phyloP scores from a whole-genome alignment of 2,888 invertebrate species.

The Thyatira batis region DNA sequence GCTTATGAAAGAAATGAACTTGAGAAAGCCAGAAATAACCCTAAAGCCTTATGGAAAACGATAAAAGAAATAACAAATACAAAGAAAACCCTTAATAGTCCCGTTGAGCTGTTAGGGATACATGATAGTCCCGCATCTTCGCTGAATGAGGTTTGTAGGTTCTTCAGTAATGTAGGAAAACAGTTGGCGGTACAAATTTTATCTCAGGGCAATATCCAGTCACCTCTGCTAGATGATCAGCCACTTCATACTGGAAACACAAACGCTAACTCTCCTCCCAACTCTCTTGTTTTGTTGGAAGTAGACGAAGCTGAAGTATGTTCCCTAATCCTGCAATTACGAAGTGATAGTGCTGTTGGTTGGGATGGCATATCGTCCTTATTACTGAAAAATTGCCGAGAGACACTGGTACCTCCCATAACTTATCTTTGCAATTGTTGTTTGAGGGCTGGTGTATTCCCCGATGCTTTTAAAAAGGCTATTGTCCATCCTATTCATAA shows the following conservation, averaged over 20 bases:
- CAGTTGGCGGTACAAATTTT: neutral
- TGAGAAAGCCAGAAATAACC: slow-evolving; percentile 4
- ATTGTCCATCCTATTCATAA: too few species aligned
- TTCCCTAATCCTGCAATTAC: slow-evolving; percentile 3
- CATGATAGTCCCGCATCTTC: neutral
- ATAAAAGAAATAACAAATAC: slow-evolving; percentile 9
- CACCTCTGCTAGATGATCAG: neutral
- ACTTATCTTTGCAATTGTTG: slow-evolving; percentile 8
- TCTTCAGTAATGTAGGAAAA: slow-evolving; percentile 1
- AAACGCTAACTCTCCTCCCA: neutral
- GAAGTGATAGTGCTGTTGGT: slow-evolving; percentile 6
- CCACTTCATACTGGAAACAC: neutral
- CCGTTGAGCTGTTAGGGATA: slow-evolving; percentile 2
- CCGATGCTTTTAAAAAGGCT: neutral
- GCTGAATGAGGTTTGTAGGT: slow-evolving; percentile 1
- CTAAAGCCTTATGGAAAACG: slow-evolving; percentile 10
- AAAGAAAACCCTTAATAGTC: neutral
- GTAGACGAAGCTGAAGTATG: slow-evolving; percentile 7
- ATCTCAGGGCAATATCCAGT: neutral
- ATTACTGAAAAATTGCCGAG: slow-evolving; percentile 8
- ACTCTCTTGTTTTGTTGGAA: slow-evolving; percentile 4
- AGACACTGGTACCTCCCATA: too few species aligned
- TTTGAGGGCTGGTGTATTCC: slow-evolving; percentile 4
- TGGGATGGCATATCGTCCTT: slow-evolving; percentile 11
- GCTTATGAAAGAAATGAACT: slow-evolving; percentile 10